Evolutionary conservation across 2,113 vertebrate species (phyloP), one percentile per base, ranked within the genome.

Genomic region (Brachyistius frenatus): DNA sequence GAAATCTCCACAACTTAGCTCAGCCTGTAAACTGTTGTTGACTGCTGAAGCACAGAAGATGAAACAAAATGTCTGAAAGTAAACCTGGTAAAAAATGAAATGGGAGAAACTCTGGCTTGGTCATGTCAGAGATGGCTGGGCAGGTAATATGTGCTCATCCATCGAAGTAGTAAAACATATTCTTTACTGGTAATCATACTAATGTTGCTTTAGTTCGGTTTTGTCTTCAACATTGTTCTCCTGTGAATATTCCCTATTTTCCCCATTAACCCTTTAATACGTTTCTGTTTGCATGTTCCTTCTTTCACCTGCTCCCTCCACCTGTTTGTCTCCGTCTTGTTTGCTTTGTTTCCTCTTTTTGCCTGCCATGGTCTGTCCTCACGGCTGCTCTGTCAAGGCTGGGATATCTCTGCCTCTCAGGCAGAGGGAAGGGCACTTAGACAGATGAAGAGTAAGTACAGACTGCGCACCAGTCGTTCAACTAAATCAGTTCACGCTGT

Each of bases 381-480:
- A 58, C 75, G 62, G 74, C 76, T 84, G 81, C 80, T 57, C 60
- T 81, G 57, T 89, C 76, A 91, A 94, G 93, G 80, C 50, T 57
- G 76, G 76, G 85, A 89, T 88, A 72, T 89, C 83, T 93, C 86
- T 90, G 78, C 89, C 75, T 32, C 80, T 69, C 49, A 73, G 86
- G 41, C 93, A 88, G 88, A 92, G 84, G 91, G 92, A 89, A 95
- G 93, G 91, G 89, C 92, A 86, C 94, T 95, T 71, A 96, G 92
- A 81, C 93, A 94, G 87, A 96, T 93, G 89, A 98, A 96, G 95
- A 95, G 97, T 98, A 95, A 98, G 97, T 98, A 96, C 82, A 65
- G 46, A 70, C 33, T 55, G 31, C 1, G 0, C 50, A 55, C 23
- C 14, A 30, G 50, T 14, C 55, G 79, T 50, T 64, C 8, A 41